Evolutionary conservation across 2,113 vertebrate genomes (phyloP).

Genomic region (Heliornis fulica): DNA sequence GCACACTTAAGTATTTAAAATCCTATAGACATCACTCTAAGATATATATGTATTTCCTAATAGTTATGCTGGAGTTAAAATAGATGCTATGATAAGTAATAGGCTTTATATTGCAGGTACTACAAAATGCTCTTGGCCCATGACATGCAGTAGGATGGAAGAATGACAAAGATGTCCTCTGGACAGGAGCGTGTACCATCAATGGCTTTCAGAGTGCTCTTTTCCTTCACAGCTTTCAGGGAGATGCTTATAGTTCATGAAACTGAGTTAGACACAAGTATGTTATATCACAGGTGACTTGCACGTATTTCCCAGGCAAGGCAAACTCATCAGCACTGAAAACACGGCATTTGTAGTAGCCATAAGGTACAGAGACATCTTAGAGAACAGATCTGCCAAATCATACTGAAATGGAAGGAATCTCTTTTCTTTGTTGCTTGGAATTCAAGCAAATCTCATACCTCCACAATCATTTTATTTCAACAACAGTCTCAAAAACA

Average conservation of each 20-base stretch:
- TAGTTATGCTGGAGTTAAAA: neutral
- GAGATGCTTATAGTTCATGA: neutral
- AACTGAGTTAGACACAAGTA: neutral
- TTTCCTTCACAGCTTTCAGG: neutral
- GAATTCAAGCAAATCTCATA: neutral
- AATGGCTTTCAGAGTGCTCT: rapidly evolving
- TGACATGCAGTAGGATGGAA: rapidly evolving
- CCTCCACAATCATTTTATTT: neutral
- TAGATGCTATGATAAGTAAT: neutral
- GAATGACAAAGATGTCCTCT: neutral
- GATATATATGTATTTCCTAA: neutral
- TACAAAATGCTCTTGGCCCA: neutral
- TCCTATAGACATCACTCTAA: neutral
- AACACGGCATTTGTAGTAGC: neutral
- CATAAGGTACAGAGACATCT: too few species aligned
- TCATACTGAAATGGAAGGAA: neutral
- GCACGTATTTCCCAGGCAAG: neutral
- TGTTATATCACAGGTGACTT: neutral
- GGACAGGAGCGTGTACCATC: neutral
- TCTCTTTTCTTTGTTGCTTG: neutral
- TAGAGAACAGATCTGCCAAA: neutral
- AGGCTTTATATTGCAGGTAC: neutral
- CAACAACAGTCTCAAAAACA: neutral
- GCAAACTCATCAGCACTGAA: neutral
- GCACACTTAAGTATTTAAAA: neutral